A percentile compares a stretch with the other conserved stretches of the same genome.
Evolutionary conservation across 2,888 invertebrate species (phyloP).

Genomic region (Lasioglossum zephyrum): DNA sequence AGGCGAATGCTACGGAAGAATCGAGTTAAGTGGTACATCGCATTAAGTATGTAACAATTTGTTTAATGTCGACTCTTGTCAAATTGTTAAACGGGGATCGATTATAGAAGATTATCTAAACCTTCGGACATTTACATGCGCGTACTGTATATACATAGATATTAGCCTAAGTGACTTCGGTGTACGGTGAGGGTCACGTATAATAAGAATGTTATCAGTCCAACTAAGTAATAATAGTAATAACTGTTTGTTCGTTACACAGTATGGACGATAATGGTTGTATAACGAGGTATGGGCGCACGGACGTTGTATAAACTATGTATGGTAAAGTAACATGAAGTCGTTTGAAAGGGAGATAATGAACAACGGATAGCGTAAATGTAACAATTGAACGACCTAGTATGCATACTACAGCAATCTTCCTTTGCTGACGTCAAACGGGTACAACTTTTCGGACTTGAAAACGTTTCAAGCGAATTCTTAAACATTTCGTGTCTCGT

Average conservation of each 20-base stretch:
- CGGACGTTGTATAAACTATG: too few species aligned
- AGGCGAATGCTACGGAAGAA: neutral
- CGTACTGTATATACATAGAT: neutral
- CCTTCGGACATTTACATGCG: neutral
- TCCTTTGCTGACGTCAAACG: neutral
- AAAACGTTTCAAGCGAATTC: neutral
- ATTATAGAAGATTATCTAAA: neutral
- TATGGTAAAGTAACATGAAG: neutral
- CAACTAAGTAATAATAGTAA: neutral
- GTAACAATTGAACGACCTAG: neutral
- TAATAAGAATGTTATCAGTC: neutral
- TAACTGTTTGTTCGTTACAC: neutral
- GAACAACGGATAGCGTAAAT: neutral
- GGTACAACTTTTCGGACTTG: neutral
- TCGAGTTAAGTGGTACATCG: neutral
- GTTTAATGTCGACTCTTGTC: neutral
- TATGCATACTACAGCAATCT: neutral
- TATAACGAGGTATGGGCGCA: neutral
- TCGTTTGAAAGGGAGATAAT: neutral
- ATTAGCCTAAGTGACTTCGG: slow-evolving; percentile 2
- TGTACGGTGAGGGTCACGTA: neutral
- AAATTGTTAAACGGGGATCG: neutral
- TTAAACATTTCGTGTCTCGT: neutral
- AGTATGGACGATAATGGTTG: neutral
- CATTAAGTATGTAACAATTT: neutral